phyloP scores from a whole-genome alignment of 2,113 vertebrate genomes.

The Neodon shergylaensis region DNA sequence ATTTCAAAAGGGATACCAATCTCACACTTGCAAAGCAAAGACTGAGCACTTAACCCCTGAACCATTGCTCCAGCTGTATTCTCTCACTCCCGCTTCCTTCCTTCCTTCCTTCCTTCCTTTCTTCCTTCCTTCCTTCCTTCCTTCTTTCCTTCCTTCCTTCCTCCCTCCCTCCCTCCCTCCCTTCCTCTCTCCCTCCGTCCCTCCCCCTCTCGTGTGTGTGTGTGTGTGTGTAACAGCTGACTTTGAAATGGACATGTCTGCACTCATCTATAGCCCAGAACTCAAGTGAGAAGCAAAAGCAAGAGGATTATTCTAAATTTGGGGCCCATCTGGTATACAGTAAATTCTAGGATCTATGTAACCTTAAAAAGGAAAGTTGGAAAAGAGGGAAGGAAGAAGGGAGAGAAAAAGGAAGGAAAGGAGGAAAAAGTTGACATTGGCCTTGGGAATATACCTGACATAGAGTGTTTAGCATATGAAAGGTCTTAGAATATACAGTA shows the following conservation, averaged over 20 bases:
- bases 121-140: no score
- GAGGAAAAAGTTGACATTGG: background rate
- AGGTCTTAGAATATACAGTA: background rate
- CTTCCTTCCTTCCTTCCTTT: no score
- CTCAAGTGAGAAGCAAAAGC: background rate
- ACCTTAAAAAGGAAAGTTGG: background rate
- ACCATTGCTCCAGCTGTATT: background rate
- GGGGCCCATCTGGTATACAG: background rate
- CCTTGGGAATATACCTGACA: background rate
- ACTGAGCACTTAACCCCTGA: background rate
- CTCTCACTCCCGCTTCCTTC: no score
- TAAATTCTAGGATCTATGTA: background rate
- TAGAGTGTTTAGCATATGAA: background rate
- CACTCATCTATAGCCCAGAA: background rate
- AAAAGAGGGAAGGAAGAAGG: background rate
- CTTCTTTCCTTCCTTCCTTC: fast-evolving
- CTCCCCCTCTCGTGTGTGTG: background rate
- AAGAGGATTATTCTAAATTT: background rate
- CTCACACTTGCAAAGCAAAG: background rate
- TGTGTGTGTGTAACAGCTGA: background rate
- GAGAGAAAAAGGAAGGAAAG: background rate
- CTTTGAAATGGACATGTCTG: background rate
- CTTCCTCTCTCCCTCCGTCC: fast-evolving
- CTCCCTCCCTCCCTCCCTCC: background rate
- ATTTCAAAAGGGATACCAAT: background rate